Evolutionary conservation across 2,888 invertebrate genomes (phyloP), one percentile per base, ranked within the genome.

Genomic region (Harpalus rubripes): DNA sequence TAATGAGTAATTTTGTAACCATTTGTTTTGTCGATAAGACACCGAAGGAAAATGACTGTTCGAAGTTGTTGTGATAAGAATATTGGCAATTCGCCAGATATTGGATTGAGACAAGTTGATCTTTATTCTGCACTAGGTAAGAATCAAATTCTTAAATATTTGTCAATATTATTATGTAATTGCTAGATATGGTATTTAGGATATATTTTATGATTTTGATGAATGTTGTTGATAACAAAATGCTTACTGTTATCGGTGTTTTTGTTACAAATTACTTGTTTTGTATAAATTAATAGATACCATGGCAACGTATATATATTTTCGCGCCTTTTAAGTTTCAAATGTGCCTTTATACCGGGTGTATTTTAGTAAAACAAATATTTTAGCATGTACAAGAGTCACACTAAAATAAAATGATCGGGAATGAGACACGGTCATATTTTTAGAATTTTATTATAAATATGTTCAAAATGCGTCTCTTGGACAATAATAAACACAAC

Each of bases 1-100:
- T 74, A 44, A 74, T 74, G 72, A 74, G n/a, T 74, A 74, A 74
- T 68, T 68, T 32, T 68, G 32, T 65, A 15, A 68, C 44, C 72
- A 12, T 18, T 74, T 74, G 72, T 74, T 74, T 74, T 44, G 72
- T 74, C 72, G 72, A 74, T 74, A 52, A 74, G 12, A 63, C 18
- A 26, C 63, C 10, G 63, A 7, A 12, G 44, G 7, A 74, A 41
- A 44, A 74, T 74, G 72, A 74, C 72, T 41, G 72, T 74, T 18
- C 10, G 41, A 18, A 74, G 72, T 74, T 74, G 72, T 41, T 74
- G 72, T 44, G 41, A 44, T 74, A 44, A 74, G 10, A 44, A 74
- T 18, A 44, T 44, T 44, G 72, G 18, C 15, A 74, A 44, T 44
- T 74, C 72, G 7, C 44, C 72, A 44, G 72, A 78, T 32, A 78